Evolutionary conservation across 2,888 invertebrate genomes (phyloP), one percentile per base, ranked within the genome.

Genomic region (Rugalucina vietnamica): DNA sequence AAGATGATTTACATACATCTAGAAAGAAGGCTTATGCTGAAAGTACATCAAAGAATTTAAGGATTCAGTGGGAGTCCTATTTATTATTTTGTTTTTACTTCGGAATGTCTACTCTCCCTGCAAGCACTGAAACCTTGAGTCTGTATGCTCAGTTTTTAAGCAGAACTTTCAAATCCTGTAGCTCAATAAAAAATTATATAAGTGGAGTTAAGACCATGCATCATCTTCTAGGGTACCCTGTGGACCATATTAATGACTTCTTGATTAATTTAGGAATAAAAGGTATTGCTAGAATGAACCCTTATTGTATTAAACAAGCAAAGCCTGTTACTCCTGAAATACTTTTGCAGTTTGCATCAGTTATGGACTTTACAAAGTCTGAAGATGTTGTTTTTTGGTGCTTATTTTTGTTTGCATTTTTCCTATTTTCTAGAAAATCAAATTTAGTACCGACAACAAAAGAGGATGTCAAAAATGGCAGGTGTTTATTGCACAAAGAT

Each of bases 361-460:
- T 32, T 12, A 69, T 76, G 43, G 49, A 76, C 39, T 3, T 57
- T 4, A 27, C 21, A 32, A 57, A 43, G 21, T 1, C 18, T 10
- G 21, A n/a, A 24, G 60, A 76, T 39, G 37, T 39, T 39, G 34
- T 29, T 1, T 69, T 43, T 43, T 76, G 76, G 76, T 76, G 76
- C 34, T 76, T 76, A 76, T 76, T 76, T 69, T n/a, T 76, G 14
- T 76, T 76, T 69, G 76, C 69, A 1, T 76, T 76, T 49, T 69
- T 49, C 29, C 29, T 76, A 5, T 34, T 76, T 32, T n/a, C 43
- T 24, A 57, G 76, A 29, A 76, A 76, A 43, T 76, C 76, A 14
- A 76, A 77, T 70, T 37, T 70, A 32, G 77, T 77, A 21, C 50
- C 50, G 2, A 49, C 34, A 1, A 49, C 37, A 29, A 39, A 4